These are phyloP conservation scores for Menidia menidia DNA, from an alignment of 2,797 vertebrate genomes.

Conservation along the genomic window DNA sequence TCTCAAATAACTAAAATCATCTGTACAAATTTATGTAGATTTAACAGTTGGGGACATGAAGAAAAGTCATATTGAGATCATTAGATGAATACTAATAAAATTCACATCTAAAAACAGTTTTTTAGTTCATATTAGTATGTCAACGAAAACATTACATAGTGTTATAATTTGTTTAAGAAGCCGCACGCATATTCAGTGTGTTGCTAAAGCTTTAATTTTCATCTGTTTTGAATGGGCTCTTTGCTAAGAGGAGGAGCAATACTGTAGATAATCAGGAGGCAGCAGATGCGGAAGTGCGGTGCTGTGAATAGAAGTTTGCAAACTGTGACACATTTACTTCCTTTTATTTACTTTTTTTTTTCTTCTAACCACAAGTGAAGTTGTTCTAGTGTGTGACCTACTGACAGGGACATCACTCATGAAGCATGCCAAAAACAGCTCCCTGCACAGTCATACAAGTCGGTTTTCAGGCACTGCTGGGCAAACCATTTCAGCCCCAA, in stretches of 20 bases:
- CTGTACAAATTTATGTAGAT: neutral
- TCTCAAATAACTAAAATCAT: neutral
- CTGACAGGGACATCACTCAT: conserved; percentile 15
- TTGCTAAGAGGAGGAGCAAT: neutral
- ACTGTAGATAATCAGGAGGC: neutral
- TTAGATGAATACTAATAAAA: too few species aligned
- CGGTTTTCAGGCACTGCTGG: neutral
- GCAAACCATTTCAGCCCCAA: neutral
- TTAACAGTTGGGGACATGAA: too few species aligned
- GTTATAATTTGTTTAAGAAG: neutral
- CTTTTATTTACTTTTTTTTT: neutral
- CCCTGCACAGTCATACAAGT: neutral
- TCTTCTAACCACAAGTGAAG: conserved; percentile 17
- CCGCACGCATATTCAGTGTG: neutral
- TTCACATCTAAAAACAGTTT: too few species aligned
- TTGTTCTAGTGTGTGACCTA: conserved; percentile 22
- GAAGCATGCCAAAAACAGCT: conserved; percentile 17
- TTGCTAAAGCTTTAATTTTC: neutral
- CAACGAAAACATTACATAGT: too few species aligned
- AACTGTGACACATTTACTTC: conserved; percentile 4
- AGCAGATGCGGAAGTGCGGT: conserved; percentile 2
- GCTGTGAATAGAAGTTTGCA: conserved; percentile 15
- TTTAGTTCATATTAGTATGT: too few species aligned
- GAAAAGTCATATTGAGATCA: too few species aligned
- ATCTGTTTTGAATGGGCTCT: neutral